Base-by-base conservation (phyloP, 2,888 invertebrate species). In the Cantharis rufa region DNA sequence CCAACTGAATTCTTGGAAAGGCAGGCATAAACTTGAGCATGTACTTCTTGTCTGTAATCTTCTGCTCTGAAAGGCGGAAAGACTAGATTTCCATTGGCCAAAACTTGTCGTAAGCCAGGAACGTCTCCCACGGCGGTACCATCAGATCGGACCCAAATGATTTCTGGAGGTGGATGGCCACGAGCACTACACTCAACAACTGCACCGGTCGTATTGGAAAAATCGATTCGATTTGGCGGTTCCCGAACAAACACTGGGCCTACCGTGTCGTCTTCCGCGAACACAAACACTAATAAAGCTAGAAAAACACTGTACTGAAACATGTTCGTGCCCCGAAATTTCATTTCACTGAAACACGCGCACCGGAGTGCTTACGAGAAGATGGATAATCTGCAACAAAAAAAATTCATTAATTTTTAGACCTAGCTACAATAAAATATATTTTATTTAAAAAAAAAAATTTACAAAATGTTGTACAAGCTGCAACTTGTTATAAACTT, bases 41-140 rank as follows among this genome's bases (percentile, higher is more conserved):
- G 98, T 69, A 98, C 96, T 88, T 97, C 96, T 88, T 97, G 96
- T 66, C 96, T 92, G 86, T 97, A 98, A 87, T 96, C 96, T 88
- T 96, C 96, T 71, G 96, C 96, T 77, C 97, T 93, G 92, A 98
- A 98, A 48, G 98, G 97, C 78, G 96, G 96, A 88, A 98, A 97
- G 71, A 96, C 95, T 84, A 98, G 90, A 86, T 97, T 97, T 86
- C 98, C 97, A 88, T 98, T 97, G 74, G 96, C 94, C 84, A 96
- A 89, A 76, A 95, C 94, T 92, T 95, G 89, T 15, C 88, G 85
- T 71, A 87, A 77, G 62, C 87, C 97, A 81, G 96, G 96, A 32
- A 97, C 96, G 86, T 96, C 96, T 77, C 96, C 96, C 77, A 98
- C 95, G 78, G 96, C 95, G 77, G 94, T 94, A 76, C 97, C 97